Evolutionary conservation across 2,888 invertebrate genomes (phyloP), one percentile per base, ranked within the genome.

Genomic region (Neocrepidodera transversa): DNA sequence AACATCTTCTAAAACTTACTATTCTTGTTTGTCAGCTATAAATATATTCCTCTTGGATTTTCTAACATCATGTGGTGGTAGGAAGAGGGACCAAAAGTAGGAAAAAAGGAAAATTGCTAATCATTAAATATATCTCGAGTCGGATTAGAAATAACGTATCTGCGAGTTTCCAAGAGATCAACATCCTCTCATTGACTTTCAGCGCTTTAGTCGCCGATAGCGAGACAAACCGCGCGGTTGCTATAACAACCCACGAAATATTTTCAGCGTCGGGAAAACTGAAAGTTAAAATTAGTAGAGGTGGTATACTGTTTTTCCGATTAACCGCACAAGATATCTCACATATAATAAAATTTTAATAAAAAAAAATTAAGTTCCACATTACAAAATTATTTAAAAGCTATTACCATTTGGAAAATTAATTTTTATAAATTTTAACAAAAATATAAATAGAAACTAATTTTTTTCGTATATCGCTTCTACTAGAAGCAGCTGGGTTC

Each of bases 141-240:
- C 7, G 7, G 17, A 40, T 51, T 38, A 51, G 26, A 36, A 42
- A 14, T 30, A 32, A 18, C 32, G 28, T 23, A 7, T 26, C 6
- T 35, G 5, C 17, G 20, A 11, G 14, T 43, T 26, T 28, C 32
- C 16, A 32, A 43, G 17, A 53, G 53, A 53, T 43, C 53, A 53
- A 53, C 53, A 53, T 53, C 53, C 53, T 53, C 52, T 32, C 53
- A 40, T 53, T 53, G 53, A 53, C 52, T 53, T 53, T 38, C 52
- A 43, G 43, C 11, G 17, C 32, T 43, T 42, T 43, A 52, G 38
- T 50, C 28, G 11, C 17, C 28, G 16, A 7, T 7, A 13, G n/a
- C 35, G 53, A 43, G 43, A 53, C 53, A 16, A 53, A 42, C 32
- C 13, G 14, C 42, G 16, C 32, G 32, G 53, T 53, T 40, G 32